Evolutionary conservation across 2,797 vertebrate species (phyloP).

Genomic region (Argentina silus): DNA sequence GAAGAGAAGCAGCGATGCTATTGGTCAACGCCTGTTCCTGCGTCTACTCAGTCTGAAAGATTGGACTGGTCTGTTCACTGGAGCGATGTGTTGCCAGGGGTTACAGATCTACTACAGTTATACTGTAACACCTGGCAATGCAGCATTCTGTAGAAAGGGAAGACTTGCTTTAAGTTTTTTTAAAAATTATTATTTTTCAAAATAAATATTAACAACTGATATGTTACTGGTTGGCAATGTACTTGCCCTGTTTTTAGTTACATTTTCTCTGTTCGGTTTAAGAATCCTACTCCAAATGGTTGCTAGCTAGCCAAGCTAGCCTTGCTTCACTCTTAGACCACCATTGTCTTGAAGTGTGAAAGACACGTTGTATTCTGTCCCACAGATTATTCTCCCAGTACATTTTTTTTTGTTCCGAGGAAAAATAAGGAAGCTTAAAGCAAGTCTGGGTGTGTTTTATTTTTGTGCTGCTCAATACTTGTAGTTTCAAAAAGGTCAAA

Average conservation of each 20-base stretch:
- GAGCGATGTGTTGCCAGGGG: too few species aligned
- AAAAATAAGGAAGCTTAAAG: slow-evolving; percentile 44
- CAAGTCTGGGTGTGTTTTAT: slow-evolving; percentile 41
- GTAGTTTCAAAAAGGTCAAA: not conserved
- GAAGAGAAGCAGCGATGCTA: slow-evolving; percentile 48
- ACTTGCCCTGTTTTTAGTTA: not conserved
- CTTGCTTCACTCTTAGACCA: not conserved
- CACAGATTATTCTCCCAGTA: not conserved
- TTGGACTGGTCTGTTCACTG: too few species aligned
- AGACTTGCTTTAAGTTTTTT: slow-evolving; percentile 83
- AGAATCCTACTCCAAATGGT: not conserved
- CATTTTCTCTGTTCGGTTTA: not conserved
- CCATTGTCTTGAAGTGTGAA: too few species aligned
- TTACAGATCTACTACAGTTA: not conserved
- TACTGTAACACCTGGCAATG: slow-evolving; percentile 23
- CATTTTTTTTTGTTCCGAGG: slow-evolving; percentile 11
- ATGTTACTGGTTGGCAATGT: not conserved
- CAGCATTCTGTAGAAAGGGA: slow-evolving; percentile 62
- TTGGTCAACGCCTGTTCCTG: slow-evolving; percentile 6
- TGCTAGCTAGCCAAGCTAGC: not conserved
- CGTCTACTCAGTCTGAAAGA: too few species aligned
- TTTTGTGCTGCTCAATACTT: not conserved
- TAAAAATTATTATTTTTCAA: slow-evolving; percentile 23
- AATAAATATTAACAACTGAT: too few species aligned
- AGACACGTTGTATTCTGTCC: too few species aligned